A percentile compares a stretch with the other conserved stretches of the same genome.
phyloP scores from a whole-genome alignment of 2,888 invertebrate species.

The Cabera pusaria region DNA sequence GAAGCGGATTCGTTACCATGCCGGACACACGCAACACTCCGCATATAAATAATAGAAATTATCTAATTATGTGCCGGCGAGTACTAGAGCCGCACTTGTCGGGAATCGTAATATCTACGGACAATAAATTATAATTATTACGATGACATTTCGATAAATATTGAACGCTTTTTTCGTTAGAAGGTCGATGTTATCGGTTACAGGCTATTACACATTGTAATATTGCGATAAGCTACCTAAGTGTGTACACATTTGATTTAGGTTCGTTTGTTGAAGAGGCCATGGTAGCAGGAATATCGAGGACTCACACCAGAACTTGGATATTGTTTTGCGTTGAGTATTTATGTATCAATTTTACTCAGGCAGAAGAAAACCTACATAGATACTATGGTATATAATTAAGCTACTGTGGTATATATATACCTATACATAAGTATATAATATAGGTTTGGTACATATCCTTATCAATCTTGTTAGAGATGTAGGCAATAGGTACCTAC shows the following conservation, averaged over 20 bases:
- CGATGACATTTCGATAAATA: constrained; percentile 66
- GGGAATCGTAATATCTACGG: constrained; percentile 66
- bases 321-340: too few relatives aligned
- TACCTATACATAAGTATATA: too few relatives aligned
- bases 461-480: too few relatives aligned
- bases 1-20: constrained; percentile 67
- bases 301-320: too few relatives aligned
- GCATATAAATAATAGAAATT: constrained; percentile 83
- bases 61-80: constrained; percentile 74
- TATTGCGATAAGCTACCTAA: constrained; percentile 68
- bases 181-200: constrained; percentile 76
- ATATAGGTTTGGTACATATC: too few relatives aligned
- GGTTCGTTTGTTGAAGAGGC: constrained; percentile 32
- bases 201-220: constrained; percentile 73
- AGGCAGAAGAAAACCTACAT: too few relatives aligned
- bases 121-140: constrained; percentile 61
- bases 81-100: constrained; percentile 58
- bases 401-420: too few relatives aligned
- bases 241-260: constrained; percentile 48
- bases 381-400: too few relatives aligned
- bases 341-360: too few relatives aligned
- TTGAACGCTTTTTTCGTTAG: constrained; percentile 67
- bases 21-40: constrained; percentile 56
- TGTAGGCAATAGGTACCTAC: too few relatives aligned
- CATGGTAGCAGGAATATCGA: constrained; percentile 23